Base-by-base conservation (phyloP, 1,140 invertebrate genomes). In the Drosophila nigromelanica region DNA sequence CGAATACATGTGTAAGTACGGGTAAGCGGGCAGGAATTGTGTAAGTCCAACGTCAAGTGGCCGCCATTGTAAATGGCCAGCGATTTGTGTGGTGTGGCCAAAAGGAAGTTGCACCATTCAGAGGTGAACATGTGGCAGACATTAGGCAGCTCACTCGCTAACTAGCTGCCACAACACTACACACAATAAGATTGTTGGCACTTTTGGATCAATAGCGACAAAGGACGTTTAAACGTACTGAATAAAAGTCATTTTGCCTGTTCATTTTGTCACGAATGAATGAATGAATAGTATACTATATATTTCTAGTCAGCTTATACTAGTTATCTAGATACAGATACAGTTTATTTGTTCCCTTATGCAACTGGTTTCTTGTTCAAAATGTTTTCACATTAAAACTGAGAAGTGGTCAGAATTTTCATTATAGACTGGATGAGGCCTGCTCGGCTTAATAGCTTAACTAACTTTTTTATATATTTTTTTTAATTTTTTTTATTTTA, bases 31-130 rank as follows among this genome's bases (percentile, higher is more conserved):
- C 58, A 47, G 50, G 43, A 55, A 48, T 62, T 62, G 67, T 69
- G 59, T 69, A 62, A 69, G 50, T 62, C 58, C 48, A 62, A 47
- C 50, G 47, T 51, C 58, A 69, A 69, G 66, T 55, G 59, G 68
- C 35, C 43, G 51, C 42, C 68, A 63, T 71, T 63, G 59, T 47
- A 73, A 73, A 73, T 73, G 63, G 70, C 63, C 70, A 73, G 10
- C 70, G 70, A 73, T 73, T 73, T 73, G 70, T 68, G 62, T 18
- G 18, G 62, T 18, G 18, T 55, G 37, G 30, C 18, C 40, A 33
- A 66, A 55, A 58, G 62, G 51, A 66, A 66, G 50, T 66, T 66
- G 15, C 62, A 21, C 15, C 62, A 56, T 66, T 43, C 52, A 24
- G 18, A 15, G 12, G 52, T 30, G 27, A 15, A 33, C 48, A 14